Base-by-base conservation (phyloP, 2,888 invertebrate species). In the Vandiemenella viatica region DNA sequence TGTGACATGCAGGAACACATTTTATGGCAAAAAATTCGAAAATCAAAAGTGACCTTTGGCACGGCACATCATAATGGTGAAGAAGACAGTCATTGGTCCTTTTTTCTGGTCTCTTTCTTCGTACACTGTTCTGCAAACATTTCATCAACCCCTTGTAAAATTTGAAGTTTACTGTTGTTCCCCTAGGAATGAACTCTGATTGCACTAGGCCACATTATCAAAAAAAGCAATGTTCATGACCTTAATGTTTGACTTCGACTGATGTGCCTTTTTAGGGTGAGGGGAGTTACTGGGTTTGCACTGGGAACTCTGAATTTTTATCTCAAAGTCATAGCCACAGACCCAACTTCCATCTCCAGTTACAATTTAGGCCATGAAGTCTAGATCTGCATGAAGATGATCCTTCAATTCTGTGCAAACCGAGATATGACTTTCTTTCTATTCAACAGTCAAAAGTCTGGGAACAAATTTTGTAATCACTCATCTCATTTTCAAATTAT, bases 31-130 rank as follows among this genome's bases (percentile, higher is more conserved):
- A 32, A 32, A 32, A 32, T n/a, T 2, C 32, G 32, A 10, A 2
- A 32, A 3, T 32, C 13, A 32, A n/a, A 2, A 32, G 32, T n/a
- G 32, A 2, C 13, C 13, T 32, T 10, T 32, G 32, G n/a, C 32
- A 32, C n/a, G 45, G 45, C 40, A 7, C 38, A 53, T 49, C n/a
- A n/a, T n/a, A n/a, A n/a, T n/a, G n/a, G n/a, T n/a, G n/a, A n/a
- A n/a, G n/a, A n/a, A n/a, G n/a, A n/a, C n/a, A n/a, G n/a, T n/a
- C n/a, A n/a, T n/a, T n/a, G n/a, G n/a, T n/a, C n/a, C n/a, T n/a
- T n/a, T 51, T 54, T 51, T 54, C 53, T 46, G 50, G 49, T 43
- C 48, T 48, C 49, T 51, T 50, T 54, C 50, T 50, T 21, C 37
- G 45, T 43, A 50, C 43, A 42, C 54, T 45, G 45, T 52, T 50